Conservation (phyloP, 2,888 invertebrate genomes). For the Andricus quercusramuli region DNA sequence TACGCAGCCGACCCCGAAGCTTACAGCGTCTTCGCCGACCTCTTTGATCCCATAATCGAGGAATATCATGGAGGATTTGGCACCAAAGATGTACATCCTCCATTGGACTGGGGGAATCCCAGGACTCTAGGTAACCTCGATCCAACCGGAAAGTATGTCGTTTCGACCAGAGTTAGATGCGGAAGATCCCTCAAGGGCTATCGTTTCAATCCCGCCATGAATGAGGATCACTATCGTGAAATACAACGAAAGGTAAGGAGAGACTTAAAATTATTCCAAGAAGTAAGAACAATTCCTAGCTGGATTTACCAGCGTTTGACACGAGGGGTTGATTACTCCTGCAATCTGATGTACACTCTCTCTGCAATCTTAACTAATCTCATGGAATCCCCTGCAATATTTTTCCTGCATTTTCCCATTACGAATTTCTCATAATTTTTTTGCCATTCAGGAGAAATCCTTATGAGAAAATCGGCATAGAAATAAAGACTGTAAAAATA, state of each 20-base stretch:
- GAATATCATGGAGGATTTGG: constrained; percentile 85
- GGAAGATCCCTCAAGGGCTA: constrained; percentile 83
- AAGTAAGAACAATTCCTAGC: background rate
- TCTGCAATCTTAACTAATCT: no score
- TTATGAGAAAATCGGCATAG: no score
- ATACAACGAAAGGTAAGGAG: constrained; percentile 80
- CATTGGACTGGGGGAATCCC: constrained; percentile 67
- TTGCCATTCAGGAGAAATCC: no score
- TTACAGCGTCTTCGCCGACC: constrained; percentile 83
- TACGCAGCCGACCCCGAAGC: constrained; percentile 85
- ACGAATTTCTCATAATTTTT: no score
- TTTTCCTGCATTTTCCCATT: no score
- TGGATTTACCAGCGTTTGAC: background rate
- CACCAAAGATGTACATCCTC: constrained; percentile 81
- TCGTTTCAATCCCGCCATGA: constrained; percentile 86
- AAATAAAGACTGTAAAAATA: no score
- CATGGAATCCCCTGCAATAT: no score
- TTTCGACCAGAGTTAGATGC: constrained; percentile 85
- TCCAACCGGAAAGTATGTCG: constrained; percentile 81
- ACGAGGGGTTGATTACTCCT: no score
- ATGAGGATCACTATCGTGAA: constrained; percentile 83
- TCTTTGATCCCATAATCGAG: constrained; percentile 86
- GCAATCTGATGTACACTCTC: no score
- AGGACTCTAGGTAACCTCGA: constrained; percentile 82
- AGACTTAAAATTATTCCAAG: constrained; percentile 1